A percentile compares a stretch with the other conserved stretches of the same genome.
Conservation (phyloP, 2,113 vertebrate genomes). For the Nipponia nippon region DNA sequence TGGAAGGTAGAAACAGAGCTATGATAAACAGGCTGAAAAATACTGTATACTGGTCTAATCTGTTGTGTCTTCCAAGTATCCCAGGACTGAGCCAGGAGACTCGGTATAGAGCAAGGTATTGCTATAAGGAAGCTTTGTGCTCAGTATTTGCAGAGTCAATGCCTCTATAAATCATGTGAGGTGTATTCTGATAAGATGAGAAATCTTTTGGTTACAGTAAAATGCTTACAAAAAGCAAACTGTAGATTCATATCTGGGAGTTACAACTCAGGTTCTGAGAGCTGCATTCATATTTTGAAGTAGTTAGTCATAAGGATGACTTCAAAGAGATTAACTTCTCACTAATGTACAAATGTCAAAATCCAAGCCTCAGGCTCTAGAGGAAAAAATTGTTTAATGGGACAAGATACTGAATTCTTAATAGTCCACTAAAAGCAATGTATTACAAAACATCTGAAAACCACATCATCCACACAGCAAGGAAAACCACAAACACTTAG, state of each 20-base stretch:
- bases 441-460: slow-evolving; percentile 32
- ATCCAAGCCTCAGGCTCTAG: neutral
- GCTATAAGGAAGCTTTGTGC: neutral
- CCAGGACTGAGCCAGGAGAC: neutral
- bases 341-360: neutral
- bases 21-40: neutral
- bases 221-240: neutral
- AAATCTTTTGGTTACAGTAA: neutral
- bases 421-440: neutral
- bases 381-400: neutral
- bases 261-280: neutral
- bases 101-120: neutral
- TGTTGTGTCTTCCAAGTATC: neutral
- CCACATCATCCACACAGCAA: slow-evolving; percentile 57
- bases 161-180: neutral
- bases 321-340: neutral
- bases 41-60: neutral
- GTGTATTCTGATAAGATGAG: neutral
- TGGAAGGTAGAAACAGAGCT: neutral
- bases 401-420: neutral
- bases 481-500: slow-evolving; percentile 54
- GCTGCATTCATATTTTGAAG: neutral
- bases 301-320: neutral
- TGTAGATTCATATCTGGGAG: neutral
- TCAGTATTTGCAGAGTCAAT: neutral